Evolutionary conservation across 2,888 invertebrate species (phyloP).

Genomic region (Lithosia quadra): DNA sequence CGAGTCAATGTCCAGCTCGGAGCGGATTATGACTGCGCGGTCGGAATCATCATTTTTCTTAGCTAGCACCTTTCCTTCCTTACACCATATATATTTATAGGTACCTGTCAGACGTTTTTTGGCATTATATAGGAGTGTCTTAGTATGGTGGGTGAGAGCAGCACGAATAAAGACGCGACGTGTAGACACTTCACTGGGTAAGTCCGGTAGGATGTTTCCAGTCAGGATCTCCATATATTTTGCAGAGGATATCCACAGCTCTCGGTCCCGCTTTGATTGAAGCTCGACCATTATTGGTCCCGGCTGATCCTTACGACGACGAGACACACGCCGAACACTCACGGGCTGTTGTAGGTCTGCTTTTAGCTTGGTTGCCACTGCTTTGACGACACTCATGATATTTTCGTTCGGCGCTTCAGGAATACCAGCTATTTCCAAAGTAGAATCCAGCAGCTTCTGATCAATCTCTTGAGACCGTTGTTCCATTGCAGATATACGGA

Average conservation of each 20-base stretch:
- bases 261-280: slow-evolving; percentile 32
- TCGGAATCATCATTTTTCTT: slow-evolving; percentile 17
- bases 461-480: slow-evolving; percentile 24
- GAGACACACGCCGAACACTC: slow-evolving; percentile 26
- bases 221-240: slow-evolving; percentile 39
- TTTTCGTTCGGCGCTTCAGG: slow-evolving; percentile 1
- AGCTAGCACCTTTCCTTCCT: slow-evolving; percentile 12
- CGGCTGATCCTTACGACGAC: slow-evolving; percentile 35
- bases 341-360: slow-evolving; percentile 26
- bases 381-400: slow-evolving; percentile 21
- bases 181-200: slow-evolving; percentile 30
- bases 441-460: slow-evolving; percentile 20
- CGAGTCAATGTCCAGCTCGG: no score
- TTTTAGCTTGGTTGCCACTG: slow-evolving; percentile 34
- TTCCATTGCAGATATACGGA: slow-evolving; percentile 27
- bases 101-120: slow-evolving; percentile 13
- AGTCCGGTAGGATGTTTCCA: slow-evolving; percentile 31
- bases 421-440: no score
- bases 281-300: slow-evolving; percentile 39
- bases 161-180: slow-evolving; percentile 4
- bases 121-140: slow-evolving; percentile 10
- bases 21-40: neutral
- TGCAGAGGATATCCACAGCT: no score
- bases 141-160: no score
- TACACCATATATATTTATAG: slow-evolving; percentile 16